Evolutionary conservation across 2,113 vertebrate genomes (phyloP).

Genomic region (Steatornis caripensis): DNA sequence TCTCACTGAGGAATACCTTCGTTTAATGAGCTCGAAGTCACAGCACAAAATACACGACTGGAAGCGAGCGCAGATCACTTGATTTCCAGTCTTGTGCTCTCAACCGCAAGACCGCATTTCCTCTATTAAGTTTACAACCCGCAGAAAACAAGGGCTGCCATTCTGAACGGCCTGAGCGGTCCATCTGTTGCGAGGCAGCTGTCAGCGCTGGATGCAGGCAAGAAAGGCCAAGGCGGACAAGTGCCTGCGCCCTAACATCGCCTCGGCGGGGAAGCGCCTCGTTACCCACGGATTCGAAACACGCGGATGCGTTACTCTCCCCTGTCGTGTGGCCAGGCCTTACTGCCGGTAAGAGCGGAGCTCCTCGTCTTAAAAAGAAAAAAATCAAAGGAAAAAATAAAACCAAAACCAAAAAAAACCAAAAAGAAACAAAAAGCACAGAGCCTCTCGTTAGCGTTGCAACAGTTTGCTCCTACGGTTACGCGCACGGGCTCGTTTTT

Average conservation of each 20-base stretch:
- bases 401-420: too few relatives aligned
- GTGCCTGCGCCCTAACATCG: not conserved
- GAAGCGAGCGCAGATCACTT: slow-evolving; percentile 27
- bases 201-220: not conserved
- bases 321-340: not conserved
- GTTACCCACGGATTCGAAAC: not conserved
- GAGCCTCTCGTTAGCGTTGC: not conserved
- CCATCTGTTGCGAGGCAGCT: not conserved
- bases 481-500: not conserved
- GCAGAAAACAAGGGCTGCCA: not conserved
- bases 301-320: not conserved
- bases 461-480: not conserved
- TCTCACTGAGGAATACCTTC: not conserved
- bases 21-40: not conserved
- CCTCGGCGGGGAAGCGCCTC: not conserved
- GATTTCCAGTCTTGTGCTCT: slow-evolving; percentile 59
- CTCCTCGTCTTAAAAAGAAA: not conserved
- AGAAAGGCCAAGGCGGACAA: not conserved
- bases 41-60: not conserved
- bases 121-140: slow-evolving; percentile 31
- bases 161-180: not conserved
- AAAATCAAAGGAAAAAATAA: too few relatives aligned
- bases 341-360: not conserved
- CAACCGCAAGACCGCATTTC: slow-evolving; percentile 43
- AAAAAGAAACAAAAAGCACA: not conserved